phyloP scores from a whole-genome alignment of 2,797 vertebrate species.

The Arctocebus calabarensis region DNA sequence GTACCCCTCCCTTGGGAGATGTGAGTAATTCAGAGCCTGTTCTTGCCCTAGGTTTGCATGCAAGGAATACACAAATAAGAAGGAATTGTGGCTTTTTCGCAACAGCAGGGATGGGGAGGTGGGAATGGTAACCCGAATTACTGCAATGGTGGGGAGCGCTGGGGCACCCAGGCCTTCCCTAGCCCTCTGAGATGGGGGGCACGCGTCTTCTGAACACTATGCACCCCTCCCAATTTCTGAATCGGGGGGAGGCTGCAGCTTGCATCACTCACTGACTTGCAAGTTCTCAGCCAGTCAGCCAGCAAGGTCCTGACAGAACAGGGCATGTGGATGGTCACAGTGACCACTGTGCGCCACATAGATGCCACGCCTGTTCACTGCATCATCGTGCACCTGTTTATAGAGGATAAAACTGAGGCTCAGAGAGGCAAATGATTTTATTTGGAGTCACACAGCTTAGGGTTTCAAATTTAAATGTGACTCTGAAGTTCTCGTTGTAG shows the following conservation, averaged over 20 bases:
- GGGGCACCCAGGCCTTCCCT: neutral
- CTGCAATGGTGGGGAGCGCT: neutral
- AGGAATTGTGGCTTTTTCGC: neutral
- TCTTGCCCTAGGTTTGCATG: neutral
- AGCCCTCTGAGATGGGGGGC: neutral
- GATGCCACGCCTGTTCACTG: fast-evolving
- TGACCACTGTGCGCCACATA: fast-evolving
- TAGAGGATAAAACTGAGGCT: neutral
- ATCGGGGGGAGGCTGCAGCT: fast-evolving
- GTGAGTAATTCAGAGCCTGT: slow-evolving; percentile 31
- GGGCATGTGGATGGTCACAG: neutral
- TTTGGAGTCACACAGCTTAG: neutral
- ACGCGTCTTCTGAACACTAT: neutral
- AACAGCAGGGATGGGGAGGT: neutral
- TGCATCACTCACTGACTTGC: neutral
- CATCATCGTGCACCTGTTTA: fast-evolving
- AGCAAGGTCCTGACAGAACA: neutral
- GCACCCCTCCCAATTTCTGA: fast-evolving
- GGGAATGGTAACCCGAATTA: no score
- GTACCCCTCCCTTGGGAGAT: slow-evolving; percentile 48
- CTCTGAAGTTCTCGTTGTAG: neutral
- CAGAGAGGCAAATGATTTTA: neutral
- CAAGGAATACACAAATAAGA: neutral
- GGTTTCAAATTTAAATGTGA: neutral
- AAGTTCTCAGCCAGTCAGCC: neutral